Conservation (phyloP, 1,140 invertebrate genomes). For the Triops longicaudatus region DNA sequence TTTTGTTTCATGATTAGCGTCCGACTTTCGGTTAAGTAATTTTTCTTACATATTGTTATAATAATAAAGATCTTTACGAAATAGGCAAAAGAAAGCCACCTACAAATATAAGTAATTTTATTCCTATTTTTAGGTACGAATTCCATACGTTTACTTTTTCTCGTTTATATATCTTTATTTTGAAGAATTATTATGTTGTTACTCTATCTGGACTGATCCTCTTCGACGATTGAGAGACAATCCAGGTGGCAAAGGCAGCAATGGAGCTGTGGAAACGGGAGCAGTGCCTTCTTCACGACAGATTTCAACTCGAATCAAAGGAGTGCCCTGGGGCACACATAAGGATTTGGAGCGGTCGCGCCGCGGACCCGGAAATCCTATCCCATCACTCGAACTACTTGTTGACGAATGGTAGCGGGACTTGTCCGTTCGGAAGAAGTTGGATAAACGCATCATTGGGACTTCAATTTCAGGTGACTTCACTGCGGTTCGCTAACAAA, state of each 20-base stretch:
- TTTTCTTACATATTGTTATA: too few species aligned
- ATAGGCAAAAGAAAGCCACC: too few species aligned
- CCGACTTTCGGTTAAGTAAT: too few species aligned
- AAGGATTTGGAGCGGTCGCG: conserved; percentile 36
- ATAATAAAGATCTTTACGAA: too few species aligned
- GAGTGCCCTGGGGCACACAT: conserved; percentile 33
- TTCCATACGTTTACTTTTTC: too few species aligned
- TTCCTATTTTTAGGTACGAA: too few species aligned
- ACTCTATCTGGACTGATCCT: conserved; percentile 17
- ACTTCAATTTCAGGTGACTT: neutral
- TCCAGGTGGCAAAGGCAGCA: neutral
- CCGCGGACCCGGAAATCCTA: conserved; percentile 29
- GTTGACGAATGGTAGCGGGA: conserved; percentile 22
- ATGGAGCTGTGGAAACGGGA: neutral
- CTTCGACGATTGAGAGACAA: conserved; percentile 17
- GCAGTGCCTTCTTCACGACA: conserved; percentile 20
- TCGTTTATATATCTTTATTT: too few species aligned
- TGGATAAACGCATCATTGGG: conserved; percentile 24
- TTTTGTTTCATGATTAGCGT: too few species aligned
- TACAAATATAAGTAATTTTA: too few species aligned
- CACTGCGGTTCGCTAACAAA: too few species aligned
- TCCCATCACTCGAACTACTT: conserved; percentile 24
- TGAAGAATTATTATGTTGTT: conserved; percentile 18
- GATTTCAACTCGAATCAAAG: conserved; percentile 31
- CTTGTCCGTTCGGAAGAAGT: conserved; percentile 25